phyloP scores from a whole-genome alignment of 2,113 vertebrate genomes.

The Cyanistes caeruleus region DNA sequence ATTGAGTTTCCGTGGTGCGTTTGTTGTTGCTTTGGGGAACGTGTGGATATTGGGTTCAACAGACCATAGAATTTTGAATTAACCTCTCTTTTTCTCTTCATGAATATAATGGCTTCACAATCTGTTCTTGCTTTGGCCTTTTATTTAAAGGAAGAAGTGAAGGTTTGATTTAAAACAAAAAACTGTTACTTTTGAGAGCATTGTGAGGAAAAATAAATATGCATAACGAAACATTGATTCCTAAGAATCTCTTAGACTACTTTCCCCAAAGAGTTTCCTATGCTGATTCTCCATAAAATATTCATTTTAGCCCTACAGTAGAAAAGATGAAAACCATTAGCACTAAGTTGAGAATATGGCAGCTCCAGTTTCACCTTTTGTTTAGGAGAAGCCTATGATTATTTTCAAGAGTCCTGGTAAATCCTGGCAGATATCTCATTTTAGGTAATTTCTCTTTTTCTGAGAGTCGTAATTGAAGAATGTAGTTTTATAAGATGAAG shows the following conservation, averaged over 20 bases:
- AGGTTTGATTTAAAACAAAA: neutral
- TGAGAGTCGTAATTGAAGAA: neutral
- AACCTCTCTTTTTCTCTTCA: constrained; percentile 68
- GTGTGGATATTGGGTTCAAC: constrained; percentile 66
- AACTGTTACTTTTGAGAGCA: neutral
- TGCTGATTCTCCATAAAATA: constrained; percentile 9
- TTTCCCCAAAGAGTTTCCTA: constrained; percentile 1
- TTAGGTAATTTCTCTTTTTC: neutral
- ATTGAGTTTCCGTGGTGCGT: constrained; percentile 72
- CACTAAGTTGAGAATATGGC: neutral
- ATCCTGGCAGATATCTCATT: neutral
- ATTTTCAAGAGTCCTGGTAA: neutral
- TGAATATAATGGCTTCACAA: constrained; percentile 54
- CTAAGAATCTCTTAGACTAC: neutral
- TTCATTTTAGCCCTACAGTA: neutral
- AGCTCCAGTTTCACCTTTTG: neutral
- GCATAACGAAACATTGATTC: constrained; percentile 33
- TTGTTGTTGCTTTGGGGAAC: constrained; percentile 76
- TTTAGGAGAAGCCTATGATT: neutral
- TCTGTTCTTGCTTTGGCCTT: constrained; percentile 51
- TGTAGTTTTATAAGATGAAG: neutral
- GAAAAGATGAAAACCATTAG: constrained; percentile 16
- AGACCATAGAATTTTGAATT: constrained; percentile 75
- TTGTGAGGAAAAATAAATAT: constrained; percentile 31
- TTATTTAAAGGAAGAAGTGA: constrained; percentile 14